Conservation (phyloP, 2,113 vertebrate genomes). For the Synodontis membranacea region DNA sequence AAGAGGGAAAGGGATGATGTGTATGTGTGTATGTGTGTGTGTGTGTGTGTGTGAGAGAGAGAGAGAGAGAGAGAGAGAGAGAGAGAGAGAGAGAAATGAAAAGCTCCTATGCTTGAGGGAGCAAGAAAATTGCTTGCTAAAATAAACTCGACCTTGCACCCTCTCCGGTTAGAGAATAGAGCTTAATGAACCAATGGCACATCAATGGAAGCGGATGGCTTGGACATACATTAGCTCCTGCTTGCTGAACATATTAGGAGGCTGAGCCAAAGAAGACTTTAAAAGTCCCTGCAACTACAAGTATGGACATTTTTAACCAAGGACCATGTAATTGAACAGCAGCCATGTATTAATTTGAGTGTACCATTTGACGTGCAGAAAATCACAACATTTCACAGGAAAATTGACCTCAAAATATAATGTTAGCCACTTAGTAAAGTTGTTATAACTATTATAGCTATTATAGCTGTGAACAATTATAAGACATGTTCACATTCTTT, state of each 20-base stretch:
- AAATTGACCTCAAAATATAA: constrained; percentile 9
- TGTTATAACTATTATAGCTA: neutral
- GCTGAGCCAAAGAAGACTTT: constrained; percentile 28
- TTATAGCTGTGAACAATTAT: constrained; percentile 8
- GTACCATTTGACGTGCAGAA: neutral
- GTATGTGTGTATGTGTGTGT: too few species aligned
- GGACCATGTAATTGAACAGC: constrained; percentile 23
- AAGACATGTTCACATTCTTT: neutral
- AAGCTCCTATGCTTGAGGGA: constrained; percentile 61
- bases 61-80: constrained; percentile 29
- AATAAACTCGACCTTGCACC: constrained; percentile 65
- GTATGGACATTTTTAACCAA: constrained; percentile 34
- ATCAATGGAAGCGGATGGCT: constrained; percentile 51
- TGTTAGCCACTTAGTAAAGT: constrained; percentile 4
- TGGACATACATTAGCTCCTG: constrained; percentile 53
- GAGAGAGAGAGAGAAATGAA: constrained; percentile 35
- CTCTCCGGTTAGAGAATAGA: constrained; percentile 55
- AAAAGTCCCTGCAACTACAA: constrained; percentile 36
- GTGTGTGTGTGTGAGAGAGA: constrained; percentile 30
- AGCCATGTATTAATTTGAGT: constrained; percentile 4
- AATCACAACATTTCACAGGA: neutral
- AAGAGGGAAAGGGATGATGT: constrained; percentile 22
- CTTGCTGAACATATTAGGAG: constrained; percentile 36
- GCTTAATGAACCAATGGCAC: constrained; percentile 63
- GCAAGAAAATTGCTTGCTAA: constrained; percentile 61